Percentiles rank a stretch among this genome's conserved stretches.
Evolutionary conservation across 2,797 vertebrate genomes (phyloP).

Genomic region (Falco peregrinus): DNA sequence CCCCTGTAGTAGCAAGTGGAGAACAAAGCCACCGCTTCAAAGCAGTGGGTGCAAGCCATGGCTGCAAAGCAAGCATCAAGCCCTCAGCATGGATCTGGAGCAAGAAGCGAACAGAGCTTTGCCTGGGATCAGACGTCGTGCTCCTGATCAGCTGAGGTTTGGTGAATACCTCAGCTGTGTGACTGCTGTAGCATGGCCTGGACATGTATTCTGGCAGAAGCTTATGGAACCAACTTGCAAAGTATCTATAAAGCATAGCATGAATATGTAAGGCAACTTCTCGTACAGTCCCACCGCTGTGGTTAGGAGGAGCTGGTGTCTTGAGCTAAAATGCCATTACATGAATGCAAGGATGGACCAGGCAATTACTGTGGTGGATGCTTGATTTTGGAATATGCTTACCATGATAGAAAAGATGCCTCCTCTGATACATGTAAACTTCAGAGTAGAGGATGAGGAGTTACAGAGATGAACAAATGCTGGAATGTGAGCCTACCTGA

Average conservation of each 20-base stretch:
- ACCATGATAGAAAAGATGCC: neutral
- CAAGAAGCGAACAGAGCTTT: neutral
- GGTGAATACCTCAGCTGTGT: neutral
- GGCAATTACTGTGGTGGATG: neutral
- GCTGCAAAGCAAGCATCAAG: neutral
- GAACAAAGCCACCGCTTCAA: neutral
- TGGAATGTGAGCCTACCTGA: neutral
- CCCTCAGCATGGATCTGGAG: fast-evolving
- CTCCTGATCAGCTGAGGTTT: neutral
- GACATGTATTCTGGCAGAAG: neutral
- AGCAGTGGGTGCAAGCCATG: neutral
- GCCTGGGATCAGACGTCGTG: fast-evolving
- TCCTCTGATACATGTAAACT: neutral
- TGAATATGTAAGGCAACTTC: neutral
- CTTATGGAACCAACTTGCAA: fast-evolving
- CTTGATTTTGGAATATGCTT: neutral
- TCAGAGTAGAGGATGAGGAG: neutral
- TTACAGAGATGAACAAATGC: neutral
- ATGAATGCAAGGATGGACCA: neutral
- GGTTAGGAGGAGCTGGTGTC: neutral
- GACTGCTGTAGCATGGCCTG: neutral
- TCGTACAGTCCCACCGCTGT: neutral
- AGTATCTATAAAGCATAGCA: neutral
- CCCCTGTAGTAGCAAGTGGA: neutral
- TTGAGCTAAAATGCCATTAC: neutral